Percentiles rank a stretch among this genome's conserved stretches.
Conservation (phyloP, 2,797 vertebrate genomes). For the Tachyglossus aculeatus region DNA sequence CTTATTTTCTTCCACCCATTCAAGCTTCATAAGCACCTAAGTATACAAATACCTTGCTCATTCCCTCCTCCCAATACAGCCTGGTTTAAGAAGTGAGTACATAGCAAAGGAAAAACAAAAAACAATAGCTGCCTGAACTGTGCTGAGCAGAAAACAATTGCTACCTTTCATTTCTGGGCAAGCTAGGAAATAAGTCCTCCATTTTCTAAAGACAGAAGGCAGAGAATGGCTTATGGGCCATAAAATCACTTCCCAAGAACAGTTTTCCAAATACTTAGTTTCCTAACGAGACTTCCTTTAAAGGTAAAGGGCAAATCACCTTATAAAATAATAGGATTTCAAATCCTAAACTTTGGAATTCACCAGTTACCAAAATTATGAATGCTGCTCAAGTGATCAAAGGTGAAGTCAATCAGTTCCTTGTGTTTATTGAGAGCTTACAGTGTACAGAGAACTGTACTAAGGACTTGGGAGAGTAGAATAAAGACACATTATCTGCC, state of each 20-base stretch:
- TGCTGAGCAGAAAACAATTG: constrained; percentile 18
- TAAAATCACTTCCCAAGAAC: background rate
- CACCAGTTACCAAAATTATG: too few relatives aligned
- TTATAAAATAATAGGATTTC: too few relatives aligned
- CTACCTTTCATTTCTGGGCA: constrained; percentile 15
- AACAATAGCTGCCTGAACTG: constrained; percentile 3
- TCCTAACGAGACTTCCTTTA: background rate
- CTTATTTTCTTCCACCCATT: background rate
- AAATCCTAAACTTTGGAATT: too few relatives aligned
- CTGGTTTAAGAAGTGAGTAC: constrained; percentile 1
- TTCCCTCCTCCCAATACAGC: background rate
- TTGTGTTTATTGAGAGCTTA: too few relatives aligned
- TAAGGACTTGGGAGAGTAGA: too few relatives aligned
- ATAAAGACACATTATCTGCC: too few relatives aligned
- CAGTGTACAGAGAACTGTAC: too few relatives aligned
- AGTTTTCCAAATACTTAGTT: background rate
- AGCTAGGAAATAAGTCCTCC: background rate
- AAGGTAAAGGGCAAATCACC: background rate
- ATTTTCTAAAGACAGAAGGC: background rate
- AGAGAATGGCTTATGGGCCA: background rate
- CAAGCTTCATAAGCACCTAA: background rate
- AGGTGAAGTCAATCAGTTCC: too few relatives aligned
- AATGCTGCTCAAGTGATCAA: too few relatives aligned
- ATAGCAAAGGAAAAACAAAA: background rate
- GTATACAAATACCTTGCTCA: too few relatives aligned